phyloP scores from a whole-genome alignment of 2,888 invertebrate genomes.

The Timandra comae region DNA sequence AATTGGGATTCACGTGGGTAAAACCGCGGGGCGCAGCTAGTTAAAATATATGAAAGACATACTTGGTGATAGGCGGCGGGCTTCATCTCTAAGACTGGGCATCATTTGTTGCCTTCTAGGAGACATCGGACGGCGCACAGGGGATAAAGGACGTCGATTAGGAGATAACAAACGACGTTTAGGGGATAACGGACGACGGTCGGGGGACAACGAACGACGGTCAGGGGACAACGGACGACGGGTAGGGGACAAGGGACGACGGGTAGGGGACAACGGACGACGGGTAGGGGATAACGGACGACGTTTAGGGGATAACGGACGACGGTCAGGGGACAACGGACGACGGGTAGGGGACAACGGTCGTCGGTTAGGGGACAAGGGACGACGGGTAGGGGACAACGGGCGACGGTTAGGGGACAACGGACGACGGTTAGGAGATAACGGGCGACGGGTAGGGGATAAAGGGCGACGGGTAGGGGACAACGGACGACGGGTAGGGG shows the following conservation, averaged over 20 bases:
- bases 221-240: constrained; percentile 8
- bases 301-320: constrained; percentile 4
- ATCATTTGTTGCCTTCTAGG: constrained; percentile 15
- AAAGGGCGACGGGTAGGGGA: constrained; percentile 3
- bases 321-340: constrained; percentile 13
- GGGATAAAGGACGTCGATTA: constrained; percentile 18
- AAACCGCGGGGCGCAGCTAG: no score
- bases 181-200: constrained; percentile 1
- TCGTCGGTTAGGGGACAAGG: constrained; percentile 15
- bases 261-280: constrained; percentile 3
- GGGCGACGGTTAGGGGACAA: constrained; percentile 1
- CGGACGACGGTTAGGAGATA: constrained; percentile 6
- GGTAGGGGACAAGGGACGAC: constrained; percentile 1
- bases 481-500: constrained; percentile 10
- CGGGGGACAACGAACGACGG: background rate
- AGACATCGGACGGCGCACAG: constrained; percentile 16
- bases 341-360: constrained; percentile 18
- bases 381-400: background rate
- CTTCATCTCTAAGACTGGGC: constrained; percentile 11
- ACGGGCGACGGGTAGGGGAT: background rate
- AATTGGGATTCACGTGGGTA: no score
- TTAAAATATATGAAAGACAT: constrained; percentile 11
- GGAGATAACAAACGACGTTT: constrained; percentile 6
- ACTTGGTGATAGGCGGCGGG: constrained; percentile 23
- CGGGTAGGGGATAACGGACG: constrained; percentile 13